Evolutionary conservation across 2,888 invertebrate species (phyloP), one percentile per base, ranked within the genome.

Genomic region (Plusia festucae): DNA sequence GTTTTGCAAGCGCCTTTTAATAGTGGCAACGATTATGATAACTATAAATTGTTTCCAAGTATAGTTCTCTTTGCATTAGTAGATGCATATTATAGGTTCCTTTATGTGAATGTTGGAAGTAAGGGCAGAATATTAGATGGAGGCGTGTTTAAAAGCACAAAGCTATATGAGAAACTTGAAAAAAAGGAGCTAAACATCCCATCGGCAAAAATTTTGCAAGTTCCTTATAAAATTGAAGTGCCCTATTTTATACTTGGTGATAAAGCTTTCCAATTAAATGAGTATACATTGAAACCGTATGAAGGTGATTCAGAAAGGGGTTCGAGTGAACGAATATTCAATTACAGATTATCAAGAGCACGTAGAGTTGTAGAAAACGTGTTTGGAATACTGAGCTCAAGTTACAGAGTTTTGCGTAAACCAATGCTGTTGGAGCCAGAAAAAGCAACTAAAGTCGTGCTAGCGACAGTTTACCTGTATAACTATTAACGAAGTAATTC

Each of bases 21-120:
- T 60, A 73, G 76, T 74, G 78, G 77, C 60, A 73, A 79, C 52
- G 82, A 85, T 82, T 79, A 55, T 63, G 64, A 75, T 66, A 86
- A 88, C 62, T 89, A 87, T 60, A 89, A 88, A 82, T 70, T 53
- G 16, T 71, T 73, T 67, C 44, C 60, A n/a, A 72, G 87, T 73
- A 83, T 88, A 30, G 88, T 91, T 13, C 65, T 91, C 15, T 72
- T 78, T 27, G 78, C 70, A 8, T 53, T 88, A 52, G 85, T 83
- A 24, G 88, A 90, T 79, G 87, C 87, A 61, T 88, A 88, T 68
- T 70, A 70, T 46, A 81, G 79, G 44, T 87, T 87, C 65, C 62
- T 79, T 5, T 86, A 76, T 61, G 76, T 76, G 9, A 61, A 78
- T 69, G 83, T 88, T 64, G 80, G 78, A 8, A 65, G 52, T 64